Evolutionary conservation across 2,888 invertebrate species (phyloP).

Genomic region (Napeogenes sylphis): DNA sequence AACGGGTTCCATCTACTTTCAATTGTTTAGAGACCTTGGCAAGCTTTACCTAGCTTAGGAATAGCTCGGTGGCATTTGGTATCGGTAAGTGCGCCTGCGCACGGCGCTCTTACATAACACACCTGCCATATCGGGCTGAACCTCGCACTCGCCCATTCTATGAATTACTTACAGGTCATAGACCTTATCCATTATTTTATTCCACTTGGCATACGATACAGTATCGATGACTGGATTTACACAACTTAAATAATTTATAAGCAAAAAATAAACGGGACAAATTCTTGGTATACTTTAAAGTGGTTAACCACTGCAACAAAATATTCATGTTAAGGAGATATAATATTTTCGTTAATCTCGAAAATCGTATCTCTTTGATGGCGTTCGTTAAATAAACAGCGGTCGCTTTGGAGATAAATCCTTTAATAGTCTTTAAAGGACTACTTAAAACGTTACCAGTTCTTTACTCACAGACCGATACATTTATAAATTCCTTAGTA

Average conservation of each 20-base stretch:
- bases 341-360: constrained; percentile 34
- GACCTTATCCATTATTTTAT: constrained; percentile 69
- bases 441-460: too few species aligned
- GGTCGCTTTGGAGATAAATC: too few species aligned
- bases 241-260: constrained; percentile 23
- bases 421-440: too few species aligned
- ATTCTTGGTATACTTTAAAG: background rate
- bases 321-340: background rate
- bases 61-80: constrained; percentile 67
- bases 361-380: constrained; percentile 20
- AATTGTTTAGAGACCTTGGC: constrained; percentile 66
- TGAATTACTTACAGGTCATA: constrained; percentile 76
- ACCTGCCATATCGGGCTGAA: constrained; percentile 75
- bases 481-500: too few species aligned
- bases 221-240: constrained; percentile 43
- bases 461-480: too few species aligned
- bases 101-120: constrained; percentile 69
- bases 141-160: constrained; percentile 73
- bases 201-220: constrained; percentile 47
- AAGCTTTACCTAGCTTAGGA: constrained; percentile 55
- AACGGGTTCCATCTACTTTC: constrained; percentile 58
- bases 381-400: too few species aligned
- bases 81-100: constrained; percentile 51
- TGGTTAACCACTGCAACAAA: too few species aligned
- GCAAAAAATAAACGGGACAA: background rate